These are phyloP conservation scores for Pammene aurita DNA, from an alignment of 2,888 invertebrate species.

Conservation along the genomic window DNA sequence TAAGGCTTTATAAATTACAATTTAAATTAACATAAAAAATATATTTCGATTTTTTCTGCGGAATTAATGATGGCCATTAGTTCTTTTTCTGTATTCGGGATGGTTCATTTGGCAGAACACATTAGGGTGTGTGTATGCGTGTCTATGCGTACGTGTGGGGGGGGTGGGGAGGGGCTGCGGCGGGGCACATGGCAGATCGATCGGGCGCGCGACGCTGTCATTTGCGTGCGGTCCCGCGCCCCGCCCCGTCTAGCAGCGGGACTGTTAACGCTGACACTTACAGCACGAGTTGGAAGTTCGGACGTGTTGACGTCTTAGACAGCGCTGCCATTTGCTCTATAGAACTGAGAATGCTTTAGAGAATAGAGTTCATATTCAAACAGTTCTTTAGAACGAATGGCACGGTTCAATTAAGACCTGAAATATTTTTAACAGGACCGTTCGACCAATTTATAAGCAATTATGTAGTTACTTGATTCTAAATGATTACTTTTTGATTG, in stretches of 20 bases:
- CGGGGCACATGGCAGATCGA: constrained; percentile 70
- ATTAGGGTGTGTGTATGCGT: constrained; percentile 59
- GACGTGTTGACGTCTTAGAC: neutral
- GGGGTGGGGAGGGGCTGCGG: constrained; percentile 54
- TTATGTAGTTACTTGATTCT: neutral
- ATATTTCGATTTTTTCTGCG: neutral
- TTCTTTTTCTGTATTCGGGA: constrained; percentile 57
- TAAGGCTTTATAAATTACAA: neutral
- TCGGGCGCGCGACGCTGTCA: constrained; percentile 77
- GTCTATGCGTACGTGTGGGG: constrained; percentile 63
- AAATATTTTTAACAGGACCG: neutral
- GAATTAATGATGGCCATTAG: constrained; percentile 51
- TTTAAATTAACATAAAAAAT: neutral
- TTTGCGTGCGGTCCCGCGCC: constrained; percentile 67
- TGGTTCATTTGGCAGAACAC: constrained; percentile 81
- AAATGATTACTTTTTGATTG: too few relatives aligned
- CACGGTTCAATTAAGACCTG: too few relatives aligned
- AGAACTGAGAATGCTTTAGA: neutral
- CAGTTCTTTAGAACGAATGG: neutral
- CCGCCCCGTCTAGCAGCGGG: constrained; percentile 26
- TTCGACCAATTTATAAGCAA: neutral
- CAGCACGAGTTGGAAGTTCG: constrained; percentile 2
- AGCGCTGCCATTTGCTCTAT: neutral
- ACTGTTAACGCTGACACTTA: constrained; percentile 7
- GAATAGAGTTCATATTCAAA: neutral